Evolutionary conservation across 1,140 invertebrate species (phyloP).

Genomic region (Aethina tumida): DNA sequence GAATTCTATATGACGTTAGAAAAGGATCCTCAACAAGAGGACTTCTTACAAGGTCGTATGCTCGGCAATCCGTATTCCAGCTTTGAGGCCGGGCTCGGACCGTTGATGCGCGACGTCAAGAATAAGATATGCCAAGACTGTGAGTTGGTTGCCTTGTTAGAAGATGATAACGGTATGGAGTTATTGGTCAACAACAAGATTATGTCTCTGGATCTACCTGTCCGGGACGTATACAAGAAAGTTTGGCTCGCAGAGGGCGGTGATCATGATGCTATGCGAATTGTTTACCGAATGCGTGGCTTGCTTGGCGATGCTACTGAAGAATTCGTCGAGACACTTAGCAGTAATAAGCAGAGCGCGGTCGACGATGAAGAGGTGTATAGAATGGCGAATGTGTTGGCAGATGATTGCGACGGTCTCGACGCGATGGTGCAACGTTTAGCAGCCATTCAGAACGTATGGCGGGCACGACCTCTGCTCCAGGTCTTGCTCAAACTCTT

Average conservation of each 20-base stretch:
- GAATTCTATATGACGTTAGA: constrained; percentile 95
- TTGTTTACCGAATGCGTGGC: constrained; percentile 98
- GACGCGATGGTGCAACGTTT: constrained; percentile 62
- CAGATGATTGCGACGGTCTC: constrained; percentile 78
- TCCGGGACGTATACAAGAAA: constrained; percentile 87
- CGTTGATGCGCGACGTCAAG: constrained; percentile 96
- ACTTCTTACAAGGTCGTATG: constrained; percentile 94
- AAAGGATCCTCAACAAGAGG: constrained; percentile 97
- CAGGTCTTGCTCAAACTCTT: constrained; percentile 80
- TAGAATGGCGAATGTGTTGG: constrained; percentile 61
- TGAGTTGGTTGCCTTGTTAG: constrained; percentile 88
- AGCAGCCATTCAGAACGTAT: constrained; percentile 54
- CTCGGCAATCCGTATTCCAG: constrained; percentile 95
- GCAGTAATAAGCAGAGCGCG: constrained; percentile 77
- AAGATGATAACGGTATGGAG: constrained; percentile 99
- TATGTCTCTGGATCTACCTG: constrained; percentile 89
- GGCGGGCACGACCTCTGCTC: constrained; percentile 65
- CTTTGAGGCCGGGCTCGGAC: constrained; percentile 84
- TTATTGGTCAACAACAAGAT: constrained; percentile 98
- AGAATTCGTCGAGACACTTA: constrained; percentile 93
- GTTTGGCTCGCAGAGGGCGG: constrained; percentile 79
- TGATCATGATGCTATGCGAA: constrained; percentile 89
- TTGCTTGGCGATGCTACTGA: constrained; percentile 95
- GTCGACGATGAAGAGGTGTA: constrained; percentile 93
- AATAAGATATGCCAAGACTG: constrained; percentile 98